Evolutionary conservation across 1,140 invertebrate genomes (phyloP).

Genomic region (Bemisia tabaci): DNA sequence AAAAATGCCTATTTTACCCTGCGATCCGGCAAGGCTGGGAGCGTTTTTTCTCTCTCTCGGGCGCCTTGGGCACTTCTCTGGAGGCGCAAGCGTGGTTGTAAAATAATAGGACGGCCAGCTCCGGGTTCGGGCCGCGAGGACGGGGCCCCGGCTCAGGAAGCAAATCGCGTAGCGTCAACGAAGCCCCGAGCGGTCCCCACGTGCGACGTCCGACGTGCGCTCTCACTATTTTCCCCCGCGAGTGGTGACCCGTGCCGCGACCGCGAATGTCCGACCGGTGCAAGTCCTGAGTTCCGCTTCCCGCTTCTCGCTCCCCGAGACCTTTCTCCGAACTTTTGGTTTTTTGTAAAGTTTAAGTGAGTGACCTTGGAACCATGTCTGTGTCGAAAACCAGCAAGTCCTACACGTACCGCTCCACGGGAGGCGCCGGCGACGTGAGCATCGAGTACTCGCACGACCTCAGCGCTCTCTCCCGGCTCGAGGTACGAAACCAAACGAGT

Average conservation of each 20-base stretch:
- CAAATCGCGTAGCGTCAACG: neutral
- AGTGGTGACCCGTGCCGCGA: no score
- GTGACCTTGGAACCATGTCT: constrained; percentile 10
- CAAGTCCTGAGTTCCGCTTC: no score
- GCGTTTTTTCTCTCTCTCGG: no score
- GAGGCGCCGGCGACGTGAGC: constrained; percentile 72
- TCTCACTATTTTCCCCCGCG: no score
- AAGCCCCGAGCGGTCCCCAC: neutral
- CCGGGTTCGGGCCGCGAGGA: no score
- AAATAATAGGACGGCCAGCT: neutral
- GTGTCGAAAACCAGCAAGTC: constrained; percentile 59
- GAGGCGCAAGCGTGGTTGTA: neutral
- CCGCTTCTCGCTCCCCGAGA: neutral
- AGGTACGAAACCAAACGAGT: constrained; percentile 55
- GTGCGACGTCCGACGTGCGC: no score
- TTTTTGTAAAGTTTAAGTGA: neutral
- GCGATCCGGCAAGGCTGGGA: no score
- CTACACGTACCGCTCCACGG: constrained; percentile 71
- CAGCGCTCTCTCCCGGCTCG: constrained; percentile 78
- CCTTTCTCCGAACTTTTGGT: neutral
- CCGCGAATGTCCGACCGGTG: no score
- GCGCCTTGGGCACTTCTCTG: no score
- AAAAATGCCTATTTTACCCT: no score
- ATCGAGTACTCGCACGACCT: constrained; percentile 87
- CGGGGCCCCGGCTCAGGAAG: neutral